Evolutionary conservation across 2,888 invertebrate genomes (phyloP).

Genomic region (Sepiola atlantica): DNA sequence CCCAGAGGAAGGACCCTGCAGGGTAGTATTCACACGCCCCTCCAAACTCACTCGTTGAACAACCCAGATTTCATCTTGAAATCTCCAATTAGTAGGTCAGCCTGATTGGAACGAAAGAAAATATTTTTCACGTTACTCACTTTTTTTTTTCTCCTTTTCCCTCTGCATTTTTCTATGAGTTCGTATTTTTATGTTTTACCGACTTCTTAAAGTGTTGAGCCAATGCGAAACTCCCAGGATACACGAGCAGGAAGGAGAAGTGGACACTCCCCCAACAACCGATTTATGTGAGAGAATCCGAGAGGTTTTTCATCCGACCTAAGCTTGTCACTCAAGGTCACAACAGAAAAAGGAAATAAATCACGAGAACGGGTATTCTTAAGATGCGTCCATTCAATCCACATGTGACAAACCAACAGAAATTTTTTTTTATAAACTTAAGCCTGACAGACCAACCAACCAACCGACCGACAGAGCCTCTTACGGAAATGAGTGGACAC

Average conservation of each 20-base stretch:
- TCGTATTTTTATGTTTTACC: background rate
- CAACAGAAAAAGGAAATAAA: background rate
- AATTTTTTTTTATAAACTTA: no score
- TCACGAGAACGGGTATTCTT: no score
- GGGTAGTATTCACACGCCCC: background rate
- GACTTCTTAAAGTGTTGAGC: background rate
- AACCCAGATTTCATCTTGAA: background rate
- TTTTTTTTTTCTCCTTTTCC: no score
- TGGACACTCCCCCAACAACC: background rate
- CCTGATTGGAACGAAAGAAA: background rate
- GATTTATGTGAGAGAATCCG: constrained; percentile 6
- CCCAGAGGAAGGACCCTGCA: background rate
- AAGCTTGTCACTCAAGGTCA: background rate
- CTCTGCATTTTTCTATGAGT: background rate
- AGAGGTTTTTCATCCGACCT: background rate
- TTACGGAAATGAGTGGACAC: no score
- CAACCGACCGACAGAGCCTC: no score
- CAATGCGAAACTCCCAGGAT: background rate
- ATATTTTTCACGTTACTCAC: no score
- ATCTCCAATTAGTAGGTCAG: background rate
- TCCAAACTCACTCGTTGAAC: background rate
- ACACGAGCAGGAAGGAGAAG: background rate
- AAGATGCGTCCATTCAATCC: no score
- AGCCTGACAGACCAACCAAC: no score
- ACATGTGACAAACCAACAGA: no score